phyloP scores from a whole-genome alignment of 2,888 invertebrate genomes.

The Thyatira batis region DNA sequence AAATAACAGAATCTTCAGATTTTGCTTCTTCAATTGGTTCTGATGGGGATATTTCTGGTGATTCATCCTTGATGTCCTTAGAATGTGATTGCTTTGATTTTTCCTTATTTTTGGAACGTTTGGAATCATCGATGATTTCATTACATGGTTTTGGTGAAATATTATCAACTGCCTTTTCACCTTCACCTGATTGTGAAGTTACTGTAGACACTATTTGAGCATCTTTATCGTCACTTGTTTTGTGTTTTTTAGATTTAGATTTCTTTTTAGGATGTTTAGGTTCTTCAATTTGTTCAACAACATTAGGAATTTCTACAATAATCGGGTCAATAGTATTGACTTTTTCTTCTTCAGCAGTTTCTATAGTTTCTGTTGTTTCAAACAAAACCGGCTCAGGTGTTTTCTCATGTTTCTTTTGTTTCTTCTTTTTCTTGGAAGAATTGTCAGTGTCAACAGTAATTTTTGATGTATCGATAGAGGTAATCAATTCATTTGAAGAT shows the following conservation, averaged over 20 bases:
- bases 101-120: conserved; percentile 34
- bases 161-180: background rate
- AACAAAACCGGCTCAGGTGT: conserved; percentile 26
- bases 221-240: conserved; percentile 14
- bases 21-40: conserved; percentile 7
- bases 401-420: conserved; percentile 46
- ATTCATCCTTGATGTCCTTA: conserved; percentile 6
- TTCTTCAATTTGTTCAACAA: conserved; percentile 40
- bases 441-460: conserved; percentile 5
- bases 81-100: conserved; percentile 24
- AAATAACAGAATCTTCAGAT: conserved; percentile 10
- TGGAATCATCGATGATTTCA: conserved; percentile 13
- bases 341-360: conserved; percentile 24
- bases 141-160: conserved; percentile 8
- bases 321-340: conserved; percentile 31
- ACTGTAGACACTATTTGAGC: conserved; percentile 1
- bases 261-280: conserved; percentile 27
- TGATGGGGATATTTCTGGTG: conserved; percentile 3
- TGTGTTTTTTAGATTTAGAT: conserved; percentile 24
- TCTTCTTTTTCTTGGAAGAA: conserved; percentile 48
- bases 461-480: background rate
- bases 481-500: background rate
- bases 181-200: conserved; percentile 9
- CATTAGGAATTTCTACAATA: conserved; percentile 28
- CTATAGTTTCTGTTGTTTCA: conserved; percentile 27